Base-by-base conservation (phyloP, 2,797 vertebrate genomes). In the Helostoma temminkii region DNA sequence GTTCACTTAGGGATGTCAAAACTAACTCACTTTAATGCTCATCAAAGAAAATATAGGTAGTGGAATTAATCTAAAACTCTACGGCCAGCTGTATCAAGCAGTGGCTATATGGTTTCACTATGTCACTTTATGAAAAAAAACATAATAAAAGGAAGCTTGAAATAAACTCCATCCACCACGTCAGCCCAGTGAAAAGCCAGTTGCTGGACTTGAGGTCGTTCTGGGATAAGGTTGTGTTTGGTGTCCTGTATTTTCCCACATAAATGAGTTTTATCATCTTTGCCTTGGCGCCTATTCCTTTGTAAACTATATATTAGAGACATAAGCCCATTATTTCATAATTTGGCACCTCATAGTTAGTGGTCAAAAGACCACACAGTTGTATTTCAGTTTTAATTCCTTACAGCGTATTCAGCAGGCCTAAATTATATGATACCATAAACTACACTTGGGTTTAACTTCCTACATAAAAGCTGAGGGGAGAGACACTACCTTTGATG, bases 351-450 rank as follows among this genome's bases (percentile, higher is more conserved):
- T 24, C 1, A 16, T 60, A 49, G 30, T 79, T 76, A 60, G 63
- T 57, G 76, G 79, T 48, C 26, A 28, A 12, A 12, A 42, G 68
- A 78, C 74, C 74, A 71, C 76, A 73, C 71, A 62, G 42, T 15
- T 15, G 26, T 41, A 49, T 55, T 10, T 21, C 36, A 46, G 11
- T 32, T 62, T 71, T 41, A 19, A 56, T 74, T 36, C 46, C 26
- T 64, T n/a, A 21, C 60, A 54, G 54, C 18, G 68, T 49, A 65
- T 37, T 54, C 25, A 19, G 28, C 50, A 9, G 21, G 16, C 10
- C 19, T 11, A 60, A 64, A 65, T 28, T 58, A 19, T 28, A 71
- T 11, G 16, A 54, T 26, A 18, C 7, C n/a, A 21, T 46, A 64
- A 72, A 52, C 25, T 39, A 4, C 53, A 18, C 22, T 45, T 25